phyloP scores from a whole-genome alignment of 2,797 vertebrate genomes.

The Zalophus californianus region DNA sequence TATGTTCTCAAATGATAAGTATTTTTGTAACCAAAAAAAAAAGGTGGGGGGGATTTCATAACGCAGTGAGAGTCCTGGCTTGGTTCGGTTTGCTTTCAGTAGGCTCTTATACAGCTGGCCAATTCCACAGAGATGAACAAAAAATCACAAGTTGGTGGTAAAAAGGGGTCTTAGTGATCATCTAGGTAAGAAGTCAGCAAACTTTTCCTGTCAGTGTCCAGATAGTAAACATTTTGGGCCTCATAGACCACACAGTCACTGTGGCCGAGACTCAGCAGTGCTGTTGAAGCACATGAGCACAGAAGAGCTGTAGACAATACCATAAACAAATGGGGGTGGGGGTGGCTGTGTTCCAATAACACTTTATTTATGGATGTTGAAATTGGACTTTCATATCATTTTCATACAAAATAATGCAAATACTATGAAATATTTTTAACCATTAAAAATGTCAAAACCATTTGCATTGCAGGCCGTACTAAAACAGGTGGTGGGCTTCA shows the following conservation, averaged over 20 bases:
- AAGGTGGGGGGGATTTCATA: not conserved
- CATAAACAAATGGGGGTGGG: not conserved
- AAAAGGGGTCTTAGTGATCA: not conserved
- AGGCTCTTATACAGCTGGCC: not conserved
- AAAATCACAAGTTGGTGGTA: not conserved
- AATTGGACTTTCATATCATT: conserved; percentile 6
- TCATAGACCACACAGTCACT: not conserved
- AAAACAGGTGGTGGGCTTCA: not conserved
- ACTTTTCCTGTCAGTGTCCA: not conserved
- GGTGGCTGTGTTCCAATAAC: not conserved
- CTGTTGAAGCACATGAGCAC: not conserved
- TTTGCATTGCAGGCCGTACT: not conserved
- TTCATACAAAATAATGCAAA: not conserved
- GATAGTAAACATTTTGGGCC: not conserved
- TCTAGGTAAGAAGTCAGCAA: not conserved
- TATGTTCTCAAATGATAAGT: conserved; percentile 40
- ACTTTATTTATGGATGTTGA: conserved; percentile 31
- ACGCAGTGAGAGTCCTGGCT: not conserved
- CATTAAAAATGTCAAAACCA: not conserved
- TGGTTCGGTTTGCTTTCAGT: not conserved
- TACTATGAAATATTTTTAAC: not conserved
- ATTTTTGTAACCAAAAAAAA: conserved; percentile 41
- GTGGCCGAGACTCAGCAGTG: not conserved
- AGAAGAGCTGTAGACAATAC: not conserved
- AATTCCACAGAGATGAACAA: not conserved